Conservation (phyloP, 2,888 invertebrate genomes). For the Apamea epomidion region DNA sequence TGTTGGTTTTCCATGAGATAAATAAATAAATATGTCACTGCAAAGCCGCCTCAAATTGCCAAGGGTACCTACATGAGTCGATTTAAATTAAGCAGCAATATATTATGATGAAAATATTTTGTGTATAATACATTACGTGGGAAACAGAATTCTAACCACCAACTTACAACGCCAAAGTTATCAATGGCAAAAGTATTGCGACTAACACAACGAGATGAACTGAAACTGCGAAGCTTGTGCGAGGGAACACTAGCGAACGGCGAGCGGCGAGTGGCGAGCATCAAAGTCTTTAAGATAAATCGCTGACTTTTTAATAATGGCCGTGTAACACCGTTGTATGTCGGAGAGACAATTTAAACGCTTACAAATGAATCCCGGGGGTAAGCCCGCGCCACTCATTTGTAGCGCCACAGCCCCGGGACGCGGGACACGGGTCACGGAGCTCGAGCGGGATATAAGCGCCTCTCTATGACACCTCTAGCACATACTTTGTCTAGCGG, state of each 20-base stretch:
- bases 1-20: no score
- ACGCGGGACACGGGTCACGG: slow-evolving; percentile 10
- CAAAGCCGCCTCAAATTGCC: not conserved
- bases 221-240: slow-evolving; percentile 1
- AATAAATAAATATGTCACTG: no score
- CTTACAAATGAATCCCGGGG: slow-evolving; percentile 63
- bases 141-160: not conserved
- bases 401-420: slow-evolving; percentile 44
- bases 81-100: not conserved
- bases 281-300: slow-evolving; percentile 42
- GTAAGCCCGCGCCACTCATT: slow-evolving; percentile 51
- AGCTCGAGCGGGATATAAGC: slow-evolving; percentile 18
- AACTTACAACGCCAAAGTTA: not conserved
- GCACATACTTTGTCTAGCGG: slow-evolving; percentile 39
- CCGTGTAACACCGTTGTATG: slow-evolving; percentile 47
- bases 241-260: not conserved
- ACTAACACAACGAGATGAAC: slow-evolving; percentile 16
- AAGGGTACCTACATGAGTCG: not conserved
- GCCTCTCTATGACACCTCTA: slow-evolving; percentile 44
- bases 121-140: not conserved
- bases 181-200: not conserved
- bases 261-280: not conserved
- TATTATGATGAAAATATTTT: not conserved
- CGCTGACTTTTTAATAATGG: slow-evolving; percentile 59
- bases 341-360: slow-evolving; percentile 59